Conservation (phyloP, 2,797 vertebrate genomes). For the Lithobates sylvaticus region DNA sequence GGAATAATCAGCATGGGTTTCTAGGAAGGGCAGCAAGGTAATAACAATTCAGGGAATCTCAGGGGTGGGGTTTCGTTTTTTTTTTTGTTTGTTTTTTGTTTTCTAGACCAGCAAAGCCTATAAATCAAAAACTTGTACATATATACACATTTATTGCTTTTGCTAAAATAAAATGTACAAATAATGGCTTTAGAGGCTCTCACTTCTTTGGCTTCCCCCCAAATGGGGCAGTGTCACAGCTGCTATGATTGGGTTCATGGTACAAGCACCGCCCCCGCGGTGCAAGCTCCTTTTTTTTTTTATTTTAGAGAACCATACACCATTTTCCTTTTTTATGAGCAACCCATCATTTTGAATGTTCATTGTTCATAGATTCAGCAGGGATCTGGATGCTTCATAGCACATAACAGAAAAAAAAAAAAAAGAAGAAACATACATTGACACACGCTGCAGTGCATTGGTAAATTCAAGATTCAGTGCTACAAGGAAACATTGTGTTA, state of each 20-base stretch:
- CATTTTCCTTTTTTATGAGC: not conserved
- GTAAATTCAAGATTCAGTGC: not conserved
- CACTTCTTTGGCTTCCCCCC: conserved; percentile 40
- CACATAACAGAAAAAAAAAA: not conserved
- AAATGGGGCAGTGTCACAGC: conserved; percentile 6
- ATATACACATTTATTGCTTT: conserved; percentile 52
- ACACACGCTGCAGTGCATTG: not conserved
- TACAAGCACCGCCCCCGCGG: not conserved
- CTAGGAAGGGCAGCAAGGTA: not conserved
- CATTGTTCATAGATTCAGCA: conserved; percentile 1
- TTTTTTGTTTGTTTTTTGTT: not conserved
- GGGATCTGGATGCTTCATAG: conserved; percentile 23
- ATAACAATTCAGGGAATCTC: conserved; percentile 5
- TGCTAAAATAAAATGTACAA: conserved; percentile 50
- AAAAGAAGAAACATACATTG: not conserved
- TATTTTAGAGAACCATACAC: not conserved
- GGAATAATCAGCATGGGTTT: not conserved
- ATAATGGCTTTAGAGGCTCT: conserved; percentile 43
- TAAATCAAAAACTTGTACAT: conserved; percentile 30
- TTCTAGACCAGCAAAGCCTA: conserved; percentile 40
- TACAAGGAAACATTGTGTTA: not conserved
- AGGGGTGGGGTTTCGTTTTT: not conserved
- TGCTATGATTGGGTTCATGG: not conserved
- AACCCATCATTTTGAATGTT: not conserved
- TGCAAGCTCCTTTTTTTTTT: not conserved